These are phyloP conservation scores for Pangasianodon gigas DNA, from an alignment of 2,113 vertebrate genomes.

Conservation along the genomic window DNA sequence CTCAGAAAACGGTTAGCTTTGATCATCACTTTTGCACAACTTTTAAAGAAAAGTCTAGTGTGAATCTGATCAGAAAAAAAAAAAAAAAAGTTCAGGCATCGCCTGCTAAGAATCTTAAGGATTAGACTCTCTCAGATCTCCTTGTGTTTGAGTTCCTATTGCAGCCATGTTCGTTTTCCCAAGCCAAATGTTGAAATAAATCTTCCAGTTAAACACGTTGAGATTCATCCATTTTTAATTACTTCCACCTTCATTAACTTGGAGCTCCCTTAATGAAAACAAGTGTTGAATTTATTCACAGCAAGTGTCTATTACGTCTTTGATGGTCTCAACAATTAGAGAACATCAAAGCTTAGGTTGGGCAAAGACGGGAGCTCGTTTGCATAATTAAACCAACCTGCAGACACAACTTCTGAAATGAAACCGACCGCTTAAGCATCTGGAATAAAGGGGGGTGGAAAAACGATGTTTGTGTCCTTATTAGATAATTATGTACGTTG, in stretches of 20 bases:
- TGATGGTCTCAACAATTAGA: conserved; percentile 97
- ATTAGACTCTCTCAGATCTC: conserved; percentile 48
- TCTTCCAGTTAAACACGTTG: conserved; percentile 87
- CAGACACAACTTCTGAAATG: conserved; percentile 92
- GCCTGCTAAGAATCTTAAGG: conserved; percentile 37
- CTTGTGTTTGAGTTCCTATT: conserved; percentile 66
- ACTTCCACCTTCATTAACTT: conserved; percentile 91
- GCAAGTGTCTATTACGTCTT: conserved; percentile 93
- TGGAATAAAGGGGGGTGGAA: conserved; percentile 74
- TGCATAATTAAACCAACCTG: conserved; percentile 98
- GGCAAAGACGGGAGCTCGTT: conserved; percentile 91
- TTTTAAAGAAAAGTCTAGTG: background rate
- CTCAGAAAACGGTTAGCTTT: background rate
- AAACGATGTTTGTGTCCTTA: conserved; percentile 93
- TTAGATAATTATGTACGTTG: conserved; percentile 90
- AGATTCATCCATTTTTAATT: conserved; percentile 96
- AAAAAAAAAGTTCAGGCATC: conserved; percentile 11
- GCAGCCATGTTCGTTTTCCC: conserved; percentile 75
- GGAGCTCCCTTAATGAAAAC: conserved; percentile 79
- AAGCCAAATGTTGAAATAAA: conserved; percentile 92
- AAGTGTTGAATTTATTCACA: conserved; percentile 92
- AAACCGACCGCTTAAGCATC: conserved; percentile 87
- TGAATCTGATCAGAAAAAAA: background rate
- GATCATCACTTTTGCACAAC: conserved; percentile 24
- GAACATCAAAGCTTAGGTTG: conserved; percentile 95